Conservation (phyloP, 2,113 vertebrate species). For the Litocranius walleri region DNA sequence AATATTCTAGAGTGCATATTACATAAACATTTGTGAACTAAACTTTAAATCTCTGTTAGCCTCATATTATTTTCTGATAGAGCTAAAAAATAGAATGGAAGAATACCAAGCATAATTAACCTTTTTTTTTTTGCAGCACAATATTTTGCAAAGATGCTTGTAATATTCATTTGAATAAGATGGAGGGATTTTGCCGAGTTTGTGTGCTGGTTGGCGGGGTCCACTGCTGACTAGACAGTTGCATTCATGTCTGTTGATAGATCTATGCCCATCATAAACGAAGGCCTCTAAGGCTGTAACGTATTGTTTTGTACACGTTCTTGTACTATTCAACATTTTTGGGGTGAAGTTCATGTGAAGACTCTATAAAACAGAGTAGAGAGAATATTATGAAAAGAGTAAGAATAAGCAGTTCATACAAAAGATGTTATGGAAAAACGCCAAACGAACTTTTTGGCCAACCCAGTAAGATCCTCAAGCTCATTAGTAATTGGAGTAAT, state of each 20-base stretch:
- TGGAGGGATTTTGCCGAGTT: background rate
- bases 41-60: background rate
- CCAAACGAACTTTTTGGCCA: background rate
- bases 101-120: background rate
- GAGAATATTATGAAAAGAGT: conserved; percentile 1
- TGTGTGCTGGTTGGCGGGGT: background rate
- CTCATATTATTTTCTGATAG: background rate
- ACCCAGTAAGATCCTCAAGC: background rate
- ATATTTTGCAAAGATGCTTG: background rate
- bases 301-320: background rate
- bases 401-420: background rate
- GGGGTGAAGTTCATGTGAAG: background rate
- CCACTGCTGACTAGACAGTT: background rate
- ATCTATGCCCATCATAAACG: background rate
- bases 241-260: background rate
- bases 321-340: background rate
- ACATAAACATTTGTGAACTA: conserved; percentile 3
- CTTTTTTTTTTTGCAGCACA: background rate
- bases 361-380: background rate
- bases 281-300: background rate
- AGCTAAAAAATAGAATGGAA: background rate
- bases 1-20: background rate
- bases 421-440: background rate
- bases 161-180: background rate
- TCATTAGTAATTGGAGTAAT: background rate